These are phyloP conservation scores for Tanytarsus gracilentus DNA, from an alignment of 2,888 invertebrate genomes.

Conservation along the genomic window DNA sequence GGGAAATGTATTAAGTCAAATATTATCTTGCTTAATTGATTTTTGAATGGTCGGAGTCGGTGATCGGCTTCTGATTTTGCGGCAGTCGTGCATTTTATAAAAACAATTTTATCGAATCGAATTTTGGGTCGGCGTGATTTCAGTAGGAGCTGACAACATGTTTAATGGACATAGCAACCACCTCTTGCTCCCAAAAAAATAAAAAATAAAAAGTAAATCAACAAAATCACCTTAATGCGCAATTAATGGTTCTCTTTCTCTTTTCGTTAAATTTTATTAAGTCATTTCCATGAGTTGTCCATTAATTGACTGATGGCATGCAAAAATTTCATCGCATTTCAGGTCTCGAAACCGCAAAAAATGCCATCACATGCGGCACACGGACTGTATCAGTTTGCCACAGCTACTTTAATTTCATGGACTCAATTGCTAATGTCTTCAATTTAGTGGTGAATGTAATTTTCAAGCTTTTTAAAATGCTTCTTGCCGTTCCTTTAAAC, in stretches of 20 bases:
- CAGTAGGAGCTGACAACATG: not conserved
- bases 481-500: not conserved
- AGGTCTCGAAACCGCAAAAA: not conserved
- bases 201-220: no score
- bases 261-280: not conserved
- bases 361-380: not conserved
- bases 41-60: constrained; percentile 14
- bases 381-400: not conserved
- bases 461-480: no score
- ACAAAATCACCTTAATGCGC: not conserved
- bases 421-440: not conserved
- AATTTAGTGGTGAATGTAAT: not conserved
- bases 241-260: constrained; percentile 1
- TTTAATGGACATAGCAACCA: not conserved
- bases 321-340: constrained; percentile 10
- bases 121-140: not conserved
- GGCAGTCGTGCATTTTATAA: not conserved
- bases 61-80: constrained; percentile 15
- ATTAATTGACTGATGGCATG: constrained; percentile 9
- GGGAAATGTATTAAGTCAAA: constrained; percentile 15
- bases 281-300: not conserved
- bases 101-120: no score
- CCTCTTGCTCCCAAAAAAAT: not conserved
- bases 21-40: constrained; percentile 21
- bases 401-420: constrained; percentile 1